phyloP scores from a whole-genome alignment of 2,888 invertebrate species.

The Tanypteryx hageni region DNA sequence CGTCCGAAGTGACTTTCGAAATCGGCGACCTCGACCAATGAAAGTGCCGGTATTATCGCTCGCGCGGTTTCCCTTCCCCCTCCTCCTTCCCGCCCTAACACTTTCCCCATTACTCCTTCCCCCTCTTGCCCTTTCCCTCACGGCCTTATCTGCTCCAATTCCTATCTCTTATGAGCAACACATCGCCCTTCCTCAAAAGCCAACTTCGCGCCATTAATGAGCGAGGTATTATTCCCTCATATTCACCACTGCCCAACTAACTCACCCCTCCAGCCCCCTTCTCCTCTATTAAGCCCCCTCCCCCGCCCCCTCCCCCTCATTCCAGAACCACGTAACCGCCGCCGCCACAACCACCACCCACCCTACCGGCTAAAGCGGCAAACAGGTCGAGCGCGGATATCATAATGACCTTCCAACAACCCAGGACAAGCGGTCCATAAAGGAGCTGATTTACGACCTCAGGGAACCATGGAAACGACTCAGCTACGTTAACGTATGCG shows the following conservation, averaged over 20 bases:
- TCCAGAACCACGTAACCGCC: not conserved
- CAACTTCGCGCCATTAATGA: too few species aligned
- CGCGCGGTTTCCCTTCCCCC: not conserved
- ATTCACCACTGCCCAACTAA: not conserved
- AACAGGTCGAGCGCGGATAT: conserved; percentile 27
- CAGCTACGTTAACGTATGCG: not conserved
- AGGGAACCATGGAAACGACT: conserved; percentile 18
- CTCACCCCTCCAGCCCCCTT: not conserved
- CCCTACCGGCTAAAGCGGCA: not conserved
- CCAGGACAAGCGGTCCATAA: conserved; percentile 28
- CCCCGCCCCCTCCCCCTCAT: not conserved
- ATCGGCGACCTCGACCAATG: conserved; percentile 39
- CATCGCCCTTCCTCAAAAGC: too few species aligned
- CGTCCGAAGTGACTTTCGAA: conserved; percentile 41
- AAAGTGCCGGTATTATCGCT: conserved; percentile 1
- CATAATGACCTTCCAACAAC: conserved; percentile 29
- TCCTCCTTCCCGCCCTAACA: not conserved
- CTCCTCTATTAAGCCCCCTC: not conserved
- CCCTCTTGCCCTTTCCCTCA: not conserved
- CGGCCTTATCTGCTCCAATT: too few species aligned
- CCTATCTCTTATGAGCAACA: too few species aligned
- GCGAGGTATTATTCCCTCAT: too few species aligned
- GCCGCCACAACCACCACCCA: not conserved
- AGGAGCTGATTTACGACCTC: conserved; percentile 20
- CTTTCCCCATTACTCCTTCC: not conserved